Evolutionary conservation across 2,888 invertebrate genomes (phyloP).

Genomic region (Pocota personata): DNA sequence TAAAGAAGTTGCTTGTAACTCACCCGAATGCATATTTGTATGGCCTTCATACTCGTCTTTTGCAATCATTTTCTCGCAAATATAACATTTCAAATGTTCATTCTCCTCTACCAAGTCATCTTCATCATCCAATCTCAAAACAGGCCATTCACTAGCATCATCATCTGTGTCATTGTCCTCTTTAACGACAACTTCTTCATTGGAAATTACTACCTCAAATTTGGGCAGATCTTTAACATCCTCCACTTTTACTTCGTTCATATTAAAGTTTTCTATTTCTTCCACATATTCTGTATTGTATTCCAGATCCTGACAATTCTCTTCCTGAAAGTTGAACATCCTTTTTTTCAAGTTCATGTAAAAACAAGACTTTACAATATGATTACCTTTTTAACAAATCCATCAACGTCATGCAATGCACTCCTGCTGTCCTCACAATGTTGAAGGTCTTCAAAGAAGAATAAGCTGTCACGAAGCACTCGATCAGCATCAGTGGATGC

Average conservation of each 20-base stretch:
- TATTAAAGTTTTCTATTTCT: not conserved
- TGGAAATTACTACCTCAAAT: conserved; percentile 21
- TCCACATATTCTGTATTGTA: conserved; percentile 25
- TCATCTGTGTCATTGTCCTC: not conserved
- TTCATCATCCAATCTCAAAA: not conserved
- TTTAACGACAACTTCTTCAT: not conserved
- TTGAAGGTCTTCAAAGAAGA: not conserved
- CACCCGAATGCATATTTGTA: conserved; percentile 74
- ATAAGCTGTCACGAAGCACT: conserved; percentile 31
- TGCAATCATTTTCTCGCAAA: not conserved
- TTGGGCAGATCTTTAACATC: not conserved
- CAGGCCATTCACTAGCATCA: not conserved
- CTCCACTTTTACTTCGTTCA: conserved; percentile 30
- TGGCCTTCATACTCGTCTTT: conserved; percentile 72
- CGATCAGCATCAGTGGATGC: conserved; percentile 29
- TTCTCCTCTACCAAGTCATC: not conserved
- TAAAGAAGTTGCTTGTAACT: not conserved
- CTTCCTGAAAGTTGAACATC: not conserved
- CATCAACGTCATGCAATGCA: not conserved
- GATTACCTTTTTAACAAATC: conserved; percentile 6
- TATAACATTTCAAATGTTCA: not conserved
- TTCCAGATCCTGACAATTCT: not conserved
- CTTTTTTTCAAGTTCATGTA: not conserved
- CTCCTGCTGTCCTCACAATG: not conserved
- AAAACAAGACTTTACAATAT: not conserved